Base-by-base conservation (phyloP, 2,888 invertebrate genomes). In the Peribatodes rhomboidaria region DNA sequence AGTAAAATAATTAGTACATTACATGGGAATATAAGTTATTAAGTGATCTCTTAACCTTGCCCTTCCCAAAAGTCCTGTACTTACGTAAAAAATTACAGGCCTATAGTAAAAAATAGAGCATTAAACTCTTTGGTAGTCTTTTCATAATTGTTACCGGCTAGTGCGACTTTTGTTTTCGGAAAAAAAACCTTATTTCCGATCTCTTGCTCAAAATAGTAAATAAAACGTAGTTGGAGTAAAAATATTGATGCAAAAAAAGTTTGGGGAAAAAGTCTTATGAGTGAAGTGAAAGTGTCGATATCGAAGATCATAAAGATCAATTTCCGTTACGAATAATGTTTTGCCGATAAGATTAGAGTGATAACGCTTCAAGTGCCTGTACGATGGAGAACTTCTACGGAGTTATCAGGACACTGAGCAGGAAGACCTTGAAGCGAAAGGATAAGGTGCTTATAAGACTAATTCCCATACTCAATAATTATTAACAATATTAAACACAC, bases 381-480 rank as follows among this genome's bases (percentile, higher is more conserved):
- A 65, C 31, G 22, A 93, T 93, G 92, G 92, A 92, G 71, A 90
- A 85, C 69, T 85, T 93, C 72, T 92, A 92, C 74, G 92, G 88
- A 71, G 88, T 89, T 63, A 89, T 93, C 57, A 84, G 90, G 58
- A 93, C 93, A 61, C 79, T 93, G 53, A 88, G 92, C 76, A 84
- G 92, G 69, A 93, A 92, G 74, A 92, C 93, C 27, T 81, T 91
- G 75, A 92, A 89, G 81, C 83, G 88, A 67, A 91, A 88, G 77
- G 84, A 85, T 72, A 89, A 92, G 91, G 91, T 91, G 47, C 50
- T 13, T 37, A 33, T 11, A 1, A 2, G 1, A n/a, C 6, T 13
- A 20, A 41, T n/a, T n/a, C n/a, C 6, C 27, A 27, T 14, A 8
- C 9, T 3, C 35, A 11, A 11, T 2, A 35, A 3, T 35, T 2